phyloP scores from a whole-genome alignment of 2,888 invertebrate genomes.

The Sarcophaga caerulescens region DNA sequence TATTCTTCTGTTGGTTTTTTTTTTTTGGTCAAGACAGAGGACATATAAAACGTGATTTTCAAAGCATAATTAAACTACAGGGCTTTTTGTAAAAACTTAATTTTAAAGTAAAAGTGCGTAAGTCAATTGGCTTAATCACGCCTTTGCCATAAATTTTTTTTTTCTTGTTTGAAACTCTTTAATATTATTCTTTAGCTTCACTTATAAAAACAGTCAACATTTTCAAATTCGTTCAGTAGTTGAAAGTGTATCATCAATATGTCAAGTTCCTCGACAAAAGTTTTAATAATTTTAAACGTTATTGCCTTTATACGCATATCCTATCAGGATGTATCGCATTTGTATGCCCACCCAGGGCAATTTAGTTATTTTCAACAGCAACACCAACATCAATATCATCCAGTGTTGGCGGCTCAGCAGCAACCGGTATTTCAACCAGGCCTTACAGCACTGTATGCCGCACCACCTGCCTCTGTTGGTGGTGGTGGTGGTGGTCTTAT shows the following conservation, averaged over 20 bases:
- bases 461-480: constrained; percentile 7
- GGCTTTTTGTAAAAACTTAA: constrained; percentile 7
- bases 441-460: constrained; percentile 70
- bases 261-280: constrained; percentile 46
- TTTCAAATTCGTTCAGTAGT: constrained; percentile 48
- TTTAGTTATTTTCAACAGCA: constrained; percentile 71
- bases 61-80: not conserved
- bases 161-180: not conserved
- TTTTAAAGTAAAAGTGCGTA: constrained; percentile 46
- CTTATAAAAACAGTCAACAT: constrained; percentile 57
- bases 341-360: constrained; percentile 74
- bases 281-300: constrained; percentile 19
- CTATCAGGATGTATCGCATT: constrained; percentile 75
- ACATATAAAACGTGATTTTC: constrained; percentile 68
- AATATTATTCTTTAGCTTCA: not conserved
- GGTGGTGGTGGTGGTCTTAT: constrained; percentile 35
- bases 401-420: constrained; percentile 1
- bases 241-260: constrained; percentile 45
- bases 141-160: constrained; percentile 28
- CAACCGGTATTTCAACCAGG: constrained; percentile 62
- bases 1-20: constrained; percentile 1
- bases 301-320: constrained; percentile 1
- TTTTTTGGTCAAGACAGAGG: not conserved
- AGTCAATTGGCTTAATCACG: constrained; percentile 37
- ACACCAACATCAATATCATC: constrained; percentile 21